Percentiles rank a stretch among this genome's conserved stretches.
Conservation (phyloP, 2,888 invertebrate species). For the Mesochorus sp. region DNA sequence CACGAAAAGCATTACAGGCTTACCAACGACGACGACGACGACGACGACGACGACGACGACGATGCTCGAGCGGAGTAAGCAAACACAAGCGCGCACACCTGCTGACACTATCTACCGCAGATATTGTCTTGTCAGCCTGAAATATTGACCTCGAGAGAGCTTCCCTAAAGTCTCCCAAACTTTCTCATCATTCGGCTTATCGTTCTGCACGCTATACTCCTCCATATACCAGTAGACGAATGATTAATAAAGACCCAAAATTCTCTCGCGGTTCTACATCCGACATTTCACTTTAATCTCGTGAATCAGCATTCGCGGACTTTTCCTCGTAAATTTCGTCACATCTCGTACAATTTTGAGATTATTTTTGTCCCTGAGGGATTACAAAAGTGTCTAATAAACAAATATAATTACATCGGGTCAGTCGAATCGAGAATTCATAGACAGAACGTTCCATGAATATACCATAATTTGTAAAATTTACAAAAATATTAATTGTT, state of each 20-base stretch:
- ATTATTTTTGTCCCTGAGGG: neutral
- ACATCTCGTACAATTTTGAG: neutral
- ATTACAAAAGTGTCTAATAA: neutral
- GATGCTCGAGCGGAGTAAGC: neutral
- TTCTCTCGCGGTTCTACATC: neutral
- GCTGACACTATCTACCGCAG: neutral
- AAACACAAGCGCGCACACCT: neutral
- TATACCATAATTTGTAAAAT: too few relatives aligned
- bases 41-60: too few relatives aligned
- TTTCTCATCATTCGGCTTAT: neutral
- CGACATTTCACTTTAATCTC: neutral
- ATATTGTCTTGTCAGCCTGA: neutral
- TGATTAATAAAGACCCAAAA: neutral
- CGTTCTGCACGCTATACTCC: neutral
- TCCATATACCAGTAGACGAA: too few relatives aligned
- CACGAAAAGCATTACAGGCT: slow-evolving; percentile 11
- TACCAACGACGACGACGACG: too few relatives aligned
- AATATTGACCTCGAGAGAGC: neutral
- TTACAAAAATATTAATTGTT: too few relatives aligned
- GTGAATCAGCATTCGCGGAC: neutral
- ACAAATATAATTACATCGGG: too few relatives aligned
- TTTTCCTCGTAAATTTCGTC: neutral
- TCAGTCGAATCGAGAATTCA: too few relatives aligned
- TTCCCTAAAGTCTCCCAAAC: neutral
- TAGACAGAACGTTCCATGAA: too few relatives aligned